These are phyloP conservation scores for Arnoldichthys spilopterus DNA, from an alignment of 2,797 vertebrate species.

Conservation along the genomic window DNA sequence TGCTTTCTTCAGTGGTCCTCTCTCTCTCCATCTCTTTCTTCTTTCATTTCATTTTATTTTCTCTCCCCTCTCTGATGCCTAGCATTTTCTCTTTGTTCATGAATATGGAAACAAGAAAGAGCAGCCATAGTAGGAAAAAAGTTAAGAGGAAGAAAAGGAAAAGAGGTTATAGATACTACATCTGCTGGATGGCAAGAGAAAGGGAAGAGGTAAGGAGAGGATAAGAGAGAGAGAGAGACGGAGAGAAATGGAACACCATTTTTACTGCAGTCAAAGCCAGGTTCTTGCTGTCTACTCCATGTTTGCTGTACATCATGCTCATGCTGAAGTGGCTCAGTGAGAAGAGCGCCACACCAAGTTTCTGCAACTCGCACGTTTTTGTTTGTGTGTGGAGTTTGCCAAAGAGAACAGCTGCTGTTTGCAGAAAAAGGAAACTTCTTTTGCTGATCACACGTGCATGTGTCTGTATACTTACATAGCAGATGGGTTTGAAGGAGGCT, in stretches of 20 bases:
- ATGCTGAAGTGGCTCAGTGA: background rate
- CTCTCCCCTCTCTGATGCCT: background rate
- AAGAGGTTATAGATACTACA: background rate
- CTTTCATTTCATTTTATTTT: constrained; percentile 25
- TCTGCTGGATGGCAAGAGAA: background rate
- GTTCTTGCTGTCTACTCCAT: background rate
- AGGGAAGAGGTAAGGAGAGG: constrained; percentile 43
- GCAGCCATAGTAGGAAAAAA: background rate
- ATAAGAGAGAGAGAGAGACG: background rate
- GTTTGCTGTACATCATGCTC: background rate
- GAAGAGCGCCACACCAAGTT: background rate
- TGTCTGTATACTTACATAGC: constrained; percentile 1
- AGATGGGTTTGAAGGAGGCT: constrained; percentile 24
- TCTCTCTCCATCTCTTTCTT: constrained; percentile 29
- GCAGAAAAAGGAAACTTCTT: constrained; percentile 37
- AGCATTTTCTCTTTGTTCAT: constrained; percentile 18
- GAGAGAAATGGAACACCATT: background rate
- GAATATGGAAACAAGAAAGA: constrained; percentile 2
- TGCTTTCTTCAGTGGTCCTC: constrained; percentile 35
- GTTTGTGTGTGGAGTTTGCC: constrained; percentile 31
- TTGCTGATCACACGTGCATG: constrained; percentile 32
- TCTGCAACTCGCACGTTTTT: constrained; percentile 8
- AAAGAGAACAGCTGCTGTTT: constrained; percentile 24
- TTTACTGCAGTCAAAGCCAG: constrained; percentile 1
- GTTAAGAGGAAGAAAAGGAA: background rate